Evolutionary conservation across 2,797 vertebrate species (phyloP).

Genomic region (Acipenser transmontanus): DNA sequence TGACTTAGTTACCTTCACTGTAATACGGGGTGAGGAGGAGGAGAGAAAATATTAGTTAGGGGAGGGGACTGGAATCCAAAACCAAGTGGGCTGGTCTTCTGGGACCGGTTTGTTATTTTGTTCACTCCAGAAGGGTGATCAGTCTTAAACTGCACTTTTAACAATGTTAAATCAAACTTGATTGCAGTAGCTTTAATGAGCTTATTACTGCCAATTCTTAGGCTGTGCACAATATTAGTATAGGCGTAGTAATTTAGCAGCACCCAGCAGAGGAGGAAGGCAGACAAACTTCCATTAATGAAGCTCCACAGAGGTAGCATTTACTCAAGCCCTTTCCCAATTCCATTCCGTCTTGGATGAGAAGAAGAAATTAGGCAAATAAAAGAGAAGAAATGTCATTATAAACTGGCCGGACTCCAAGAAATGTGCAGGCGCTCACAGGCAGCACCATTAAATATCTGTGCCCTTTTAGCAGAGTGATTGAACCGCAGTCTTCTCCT

Average conservation of each 20-base stretch:
- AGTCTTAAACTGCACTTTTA: no score
- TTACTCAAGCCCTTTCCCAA: not conserved
- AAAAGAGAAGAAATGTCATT: conserved; percentile 57
- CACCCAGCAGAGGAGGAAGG: no score
- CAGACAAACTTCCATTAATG: not conserved
- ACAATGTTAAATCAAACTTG: no score
- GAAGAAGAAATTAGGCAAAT: not conserved
- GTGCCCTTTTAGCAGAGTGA: conserved; percentile 58
- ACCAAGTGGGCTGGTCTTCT: conserved; percentile 12
- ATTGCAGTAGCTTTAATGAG: no score
- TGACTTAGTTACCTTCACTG: no score
- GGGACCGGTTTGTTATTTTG: conserved; percentile 12
- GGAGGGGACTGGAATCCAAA: no score
- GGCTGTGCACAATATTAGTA: no score
- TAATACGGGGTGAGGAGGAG: no score
- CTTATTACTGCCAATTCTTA: no score
- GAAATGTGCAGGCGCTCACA: conserved; percentile 59
- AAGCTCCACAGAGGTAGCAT: not conserved
- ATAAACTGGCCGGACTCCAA: conserved; percentile 52
- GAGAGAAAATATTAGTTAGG: no score
- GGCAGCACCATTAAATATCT: conserved; percentile 54
- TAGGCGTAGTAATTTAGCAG: no score
- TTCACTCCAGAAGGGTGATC: no score
- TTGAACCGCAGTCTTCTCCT: conserved; percentile 72
- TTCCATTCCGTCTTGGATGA: not conserved